Conservation (phyloP, 1,140 invertebrate species). For the Hestina assimilis region DNA sequence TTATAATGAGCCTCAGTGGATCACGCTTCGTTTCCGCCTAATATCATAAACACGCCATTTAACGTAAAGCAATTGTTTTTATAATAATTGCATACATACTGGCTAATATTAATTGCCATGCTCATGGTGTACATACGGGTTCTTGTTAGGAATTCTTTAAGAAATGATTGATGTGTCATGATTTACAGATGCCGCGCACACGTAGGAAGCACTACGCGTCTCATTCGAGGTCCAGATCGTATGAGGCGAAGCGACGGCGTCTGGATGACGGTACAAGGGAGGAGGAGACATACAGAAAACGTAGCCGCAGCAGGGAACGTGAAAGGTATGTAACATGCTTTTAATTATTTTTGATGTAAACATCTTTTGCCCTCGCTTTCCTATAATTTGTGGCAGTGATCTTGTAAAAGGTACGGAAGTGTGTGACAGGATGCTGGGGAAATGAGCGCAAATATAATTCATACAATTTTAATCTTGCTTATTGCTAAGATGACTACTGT, state of each 20-base stretch:
- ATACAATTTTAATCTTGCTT: too few species aligned
- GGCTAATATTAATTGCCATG: slow-evolving; percentile 35
- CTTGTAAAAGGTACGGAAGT: too few species aligned
- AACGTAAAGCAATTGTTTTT: slow-evolving; percentile 22
- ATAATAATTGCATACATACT: slow-evolving; percentile 21
- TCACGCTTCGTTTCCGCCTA: too few species aligned
- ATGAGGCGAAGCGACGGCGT: slow-evolving; percentile 78
- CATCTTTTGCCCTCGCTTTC: background rate
- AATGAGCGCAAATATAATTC: too few species aligned
- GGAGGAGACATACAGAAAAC: slow-evolving; percentile 71
- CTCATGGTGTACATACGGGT: slow-evolving; percentile 23
- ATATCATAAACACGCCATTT: background rate
- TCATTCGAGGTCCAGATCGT: slow-evolving; percentile 78
- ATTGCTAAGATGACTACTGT: too few species aligned
- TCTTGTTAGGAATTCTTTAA: background rate
- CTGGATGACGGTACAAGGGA: slow-evolving; percentile 77
- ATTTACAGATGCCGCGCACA: slow-evolving; percentile 87
- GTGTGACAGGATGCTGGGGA: too few species aligned
- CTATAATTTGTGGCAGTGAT: too few species aligned
- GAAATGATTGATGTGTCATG: slow-evolving; percentile 1
- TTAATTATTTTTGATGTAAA: background rate
- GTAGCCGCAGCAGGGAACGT: slow-evolving; percentile 68
- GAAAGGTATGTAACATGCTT: slow-evolving; percentile 56
- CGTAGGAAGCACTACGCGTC: slow-evolving; percentile 87
- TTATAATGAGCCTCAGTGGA: too few species aligned